A percentile compares a stretch with the other conserved stretches of the same genome.
These are phyloP conservation scores for Australoheros facetus DNA, from an alignment of 2,797 vertebrate species.

Conservation along the genomic window DNA sequence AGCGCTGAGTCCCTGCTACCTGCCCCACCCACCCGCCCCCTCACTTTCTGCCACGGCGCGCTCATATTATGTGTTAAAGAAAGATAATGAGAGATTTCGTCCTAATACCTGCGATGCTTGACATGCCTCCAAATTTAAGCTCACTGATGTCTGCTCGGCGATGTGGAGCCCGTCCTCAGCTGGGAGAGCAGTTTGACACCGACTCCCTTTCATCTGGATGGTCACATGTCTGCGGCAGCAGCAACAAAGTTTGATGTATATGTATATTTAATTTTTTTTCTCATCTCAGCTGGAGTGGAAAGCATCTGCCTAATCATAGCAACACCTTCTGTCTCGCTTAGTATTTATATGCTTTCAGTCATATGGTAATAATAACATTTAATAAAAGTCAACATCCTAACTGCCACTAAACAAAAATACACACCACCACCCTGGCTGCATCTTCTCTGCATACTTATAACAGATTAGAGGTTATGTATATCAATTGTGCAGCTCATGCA, in stretches of 20 bases:
- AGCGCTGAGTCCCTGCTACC: conserved; percentile 19
- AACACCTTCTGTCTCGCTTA: conserved; percentile 52
- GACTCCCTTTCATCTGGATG: conserved; percentile 78
- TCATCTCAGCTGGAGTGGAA: conserved; percentile 53
- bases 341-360: conserved; percentile 64
- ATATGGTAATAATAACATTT: conserved; percentile 81
- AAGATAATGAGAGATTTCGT: conserved; percentile 80
- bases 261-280: conserved; percentile 38
- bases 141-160: conserved; percentile 75
- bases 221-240: conserved; percentile 75
- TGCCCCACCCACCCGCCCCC: neutral
- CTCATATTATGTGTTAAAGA: conserved; percentile 77
- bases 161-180: conserved; percentile 77
- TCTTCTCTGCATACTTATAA: conserved; percentile 70
- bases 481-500: conserved; percentile 70
- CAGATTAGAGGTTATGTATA: conserved; percentile 76
- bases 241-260: conserved; percentile 73
- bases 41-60: conserved; percentile 17
- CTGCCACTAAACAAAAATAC: conserved; percentile 69
- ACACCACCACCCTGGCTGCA: conserved; percentile 44
- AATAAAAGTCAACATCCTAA: conserved; percentile 79
- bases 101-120: conserved; percentile 74
- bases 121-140: conserved; percentile 77
- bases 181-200: conserved; percentile 76
- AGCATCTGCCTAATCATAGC: conserved; percentile 65